Conservation (phyloP, 2,113 vertebrate species). For the rabbit (Oryctolagus cuniculus) region mOryCun1.1 NC_091432.1:209106001-209106500, state of each 20-base stretch:
- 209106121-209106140: no score
- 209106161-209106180: no score
- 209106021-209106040: no score
- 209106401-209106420: neutral
- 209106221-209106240: neutral
- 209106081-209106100: no score
- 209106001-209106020: no score
- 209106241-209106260: slow-evolving; percentile 26
- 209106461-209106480: neutral
- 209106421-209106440: neutral
- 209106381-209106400: neutral
- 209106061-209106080: no score
- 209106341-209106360: neutral
- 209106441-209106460: neutral
- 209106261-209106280: neutral
- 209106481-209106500: neutral
- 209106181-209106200: no score
- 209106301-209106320: neutral
- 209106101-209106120: no score
- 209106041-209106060: no score
- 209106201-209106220: neutral
- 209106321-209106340: neutral
- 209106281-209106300: neutral
- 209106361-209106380: neutral
- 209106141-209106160: no score